phyloP scores from a whole-genome alignment of 2,888 invertebrate species.

The Dichetophora obliterata region DNA sequence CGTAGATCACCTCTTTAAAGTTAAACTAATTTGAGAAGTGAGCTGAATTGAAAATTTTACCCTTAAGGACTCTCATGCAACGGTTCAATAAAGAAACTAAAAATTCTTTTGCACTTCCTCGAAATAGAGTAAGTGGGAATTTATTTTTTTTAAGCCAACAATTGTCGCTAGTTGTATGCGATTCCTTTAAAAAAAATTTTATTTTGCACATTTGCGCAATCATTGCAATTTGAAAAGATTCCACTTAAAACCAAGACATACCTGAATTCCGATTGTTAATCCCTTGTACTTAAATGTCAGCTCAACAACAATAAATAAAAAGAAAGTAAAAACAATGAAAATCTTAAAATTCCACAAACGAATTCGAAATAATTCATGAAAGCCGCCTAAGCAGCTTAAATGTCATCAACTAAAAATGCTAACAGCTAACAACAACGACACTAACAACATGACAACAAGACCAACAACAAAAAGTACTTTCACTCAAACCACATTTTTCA shows the following conservation, averaged over 20 bases:
- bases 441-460: not conserved
- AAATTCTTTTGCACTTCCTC: no score
- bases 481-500: not conserved
- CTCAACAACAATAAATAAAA: not conserved
- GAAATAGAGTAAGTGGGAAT: no score
- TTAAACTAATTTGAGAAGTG: no score
- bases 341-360: not conserved
- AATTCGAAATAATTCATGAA: not conserved
- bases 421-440: not conserved
- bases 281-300: no score
- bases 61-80: no score
- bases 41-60: no score
- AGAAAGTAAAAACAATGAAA: not conserved
- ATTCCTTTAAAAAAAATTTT: no score
- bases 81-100: no score
- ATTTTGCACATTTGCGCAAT: not conserved
- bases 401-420: not conserved
- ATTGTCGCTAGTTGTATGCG: no score
- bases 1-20: no score
- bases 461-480: not conserved
- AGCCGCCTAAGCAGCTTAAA: slow-evolving; percentile 10
- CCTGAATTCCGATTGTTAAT: no score
- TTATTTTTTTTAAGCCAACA: no score
- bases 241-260: not conserved
- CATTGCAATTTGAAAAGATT: not conserved